Percentiles rank a stretch among this genome's conserved stretches.
Evolutionary conservation across 2,888 invertebrate species (phyloP).

Genomic region (Clusia tigrina): DNA sequence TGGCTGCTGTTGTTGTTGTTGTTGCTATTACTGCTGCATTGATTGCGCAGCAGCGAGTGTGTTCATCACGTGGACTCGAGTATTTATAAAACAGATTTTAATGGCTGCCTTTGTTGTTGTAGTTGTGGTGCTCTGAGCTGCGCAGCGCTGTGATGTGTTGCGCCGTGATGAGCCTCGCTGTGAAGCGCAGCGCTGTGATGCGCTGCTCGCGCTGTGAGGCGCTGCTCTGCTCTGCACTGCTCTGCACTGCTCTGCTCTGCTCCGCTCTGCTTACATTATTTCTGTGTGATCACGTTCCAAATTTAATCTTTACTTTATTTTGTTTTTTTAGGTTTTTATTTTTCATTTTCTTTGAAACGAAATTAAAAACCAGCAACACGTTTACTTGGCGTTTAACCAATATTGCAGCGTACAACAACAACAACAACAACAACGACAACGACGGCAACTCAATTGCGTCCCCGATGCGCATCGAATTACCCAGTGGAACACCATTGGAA

Average conservation of each 20-base stretch:
- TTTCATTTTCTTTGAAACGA: neutral
- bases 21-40: slow-evolving; percentile 7
- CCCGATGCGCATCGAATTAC: neutral
- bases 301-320: too few species aligned
- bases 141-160: too few species aligned
- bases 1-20: too few species aligned
- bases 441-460: slow-evolving; percentile 2
- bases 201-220: too few species aligned
- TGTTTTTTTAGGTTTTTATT: neutral
- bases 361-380: neutral
- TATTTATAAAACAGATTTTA: slow-evolving; percentile 1
- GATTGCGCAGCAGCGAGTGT: slow-evolving; percentile 19
- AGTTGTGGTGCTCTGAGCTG: neutral
- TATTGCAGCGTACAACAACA: too few species aligned
- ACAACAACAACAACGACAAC: too few species aligned
- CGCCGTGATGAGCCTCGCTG: too few species aligned
- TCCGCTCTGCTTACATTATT: neutral
- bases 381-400: slow-evolving; percentile 4
- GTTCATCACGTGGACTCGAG: slow-evolving; percentile 22
- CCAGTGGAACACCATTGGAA: too few species aligned
- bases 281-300: slow-evolving; percentile 29
- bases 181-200: too few species aligned
- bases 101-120: slow-evolving; percentile 4
- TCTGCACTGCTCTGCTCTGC: too few species aligned
- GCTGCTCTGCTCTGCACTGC: too few species aligned